Evolutionary conservation across 2,113 vertebrate genomes (phyloP).

Genomic region (Emydocephalus ijimae): DNA sequence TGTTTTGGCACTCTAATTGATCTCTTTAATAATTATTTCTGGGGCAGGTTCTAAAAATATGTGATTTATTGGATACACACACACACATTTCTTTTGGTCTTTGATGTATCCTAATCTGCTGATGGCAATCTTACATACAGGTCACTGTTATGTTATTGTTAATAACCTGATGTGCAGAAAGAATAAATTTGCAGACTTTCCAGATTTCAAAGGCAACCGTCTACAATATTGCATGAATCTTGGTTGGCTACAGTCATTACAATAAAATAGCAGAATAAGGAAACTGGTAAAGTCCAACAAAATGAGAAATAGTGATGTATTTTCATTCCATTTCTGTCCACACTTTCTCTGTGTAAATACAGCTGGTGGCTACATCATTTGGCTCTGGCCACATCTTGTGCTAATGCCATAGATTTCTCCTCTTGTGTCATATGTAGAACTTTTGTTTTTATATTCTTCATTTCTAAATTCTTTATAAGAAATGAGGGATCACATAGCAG

Average conservation of each 20-base stretch:
- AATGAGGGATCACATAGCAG: background rate
- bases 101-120: background rate
- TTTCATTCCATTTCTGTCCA: constrained; percentile 1
- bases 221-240: background rate
- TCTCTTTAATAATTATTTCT: background rate
- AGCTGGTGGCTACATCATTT: constrained; percentile 21
- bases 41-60: background rate
- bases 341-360: constrained; percentile 13
- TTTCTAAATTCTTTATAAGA: background rate
- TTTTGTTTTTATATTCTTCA: background rate
- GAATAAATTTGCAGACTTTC: background rate
- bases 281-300: constrained; percentile 8
- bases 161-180: background rate
- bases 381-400: background rate
- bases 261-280: background rate
- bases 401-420: background rate
- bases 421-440: background rate
- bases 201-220: background rate
- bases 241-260: background rate
- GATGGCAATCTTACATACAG: background rate
- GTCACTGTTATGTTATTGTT: background rate
- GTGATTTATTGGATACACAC: background rate
- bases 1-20: background rate
- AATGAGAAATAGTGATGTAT: constrained; percentile 1
- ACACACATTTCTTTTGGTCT: background rate